phyloP scores from a whole-genome alignment of 2,888 invertebrate species.

The Alloscopus bannaensis region DNA sequence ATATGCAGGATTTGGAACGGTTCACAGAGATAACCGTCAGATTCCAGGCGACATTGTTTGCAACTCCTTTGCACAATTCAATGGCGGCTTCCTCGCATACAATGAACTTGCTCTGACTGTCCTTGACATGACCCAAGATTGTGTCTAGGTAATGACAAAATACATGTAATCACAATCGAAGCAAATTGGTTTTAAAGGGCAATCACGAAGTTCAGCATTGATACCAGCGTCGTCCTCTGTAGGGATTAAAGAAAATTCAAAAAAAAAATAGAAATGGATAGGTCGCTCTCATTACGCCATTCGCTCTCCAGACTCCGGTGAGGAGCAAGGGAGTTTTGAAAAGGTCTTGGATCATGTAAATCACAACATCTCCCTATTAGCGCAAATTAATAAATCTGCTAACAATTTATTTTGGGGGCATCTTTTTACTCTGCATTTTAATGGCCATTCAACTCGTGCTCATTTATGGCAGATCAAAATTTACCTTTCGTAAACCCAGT shows the following conservation, averaged over 20 bases:
- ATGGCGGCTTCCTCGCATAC: background rate
- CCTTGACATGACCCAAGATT: constrained; percentile 41
- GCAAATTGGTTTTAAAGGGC: constrained; percentile 3
- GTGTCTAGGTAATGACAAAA: constrained; percentile 42
- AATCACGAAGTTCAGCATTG: too few relatives aligned
- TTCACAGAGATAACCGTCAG: constrained; percentile 61
- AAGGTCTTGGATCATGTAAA: constrained; percentile 65
- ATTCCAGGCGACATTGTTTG: constrained; percentile 47
- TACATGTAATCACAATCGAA: background rate
- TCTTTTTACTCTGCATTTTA: too few relatives aligned
- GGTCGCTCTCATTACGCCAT: constrained; percentile 60
- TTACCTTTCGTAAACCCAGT: background rate
- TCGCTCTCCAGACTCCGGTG: constrained; percentile 69
- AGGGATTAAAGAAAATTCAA: too few relatives aligned
- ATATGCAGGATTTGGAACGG: background rate
- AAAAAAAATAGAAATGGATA: too few relatives aligned
- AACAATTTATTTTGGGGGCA: too few relatives aligned
- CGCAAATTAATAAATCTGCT: too few relatives aligned
- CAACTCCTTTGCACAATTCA: constrained; percentile 44
- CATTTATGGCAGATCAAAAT: too few relatives aligned
- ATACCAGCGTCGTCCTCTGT: constrained; percentile 52
- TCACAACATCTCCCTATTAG: constrained; percentile 34
- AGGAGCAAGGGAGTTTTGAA: constrained; percentile 61
- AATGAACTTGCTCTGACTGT: background rate
- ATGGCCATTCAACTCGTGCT: too few relatives aligned